Evolutionary conservation across 2,113 vertebrate genomes (phyloP).

Genomic region (Callorhinus ursinus): DNA sequence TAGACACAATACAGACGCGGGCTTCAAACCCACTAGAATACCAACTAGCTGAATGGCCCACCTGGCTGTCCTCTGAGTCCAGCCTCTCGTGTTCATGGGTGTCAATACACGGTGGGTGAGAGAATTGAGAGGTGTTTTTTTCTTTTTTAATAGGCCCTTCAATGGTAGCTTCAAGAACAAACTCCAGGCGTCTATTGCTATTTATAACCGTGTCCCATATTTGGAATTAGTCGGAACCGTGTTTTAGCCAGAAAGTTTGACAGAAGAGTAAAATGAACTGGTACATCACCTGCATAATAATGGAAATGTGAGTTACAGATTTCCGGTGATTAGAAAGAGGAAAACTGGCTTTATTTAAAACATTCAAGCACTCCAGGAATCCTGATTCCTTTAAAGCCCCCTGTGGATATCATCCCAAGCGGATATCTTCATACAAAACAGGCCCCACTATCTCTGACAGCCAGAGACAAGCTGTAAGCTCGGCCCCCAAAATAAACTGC

Average conservation of each 20-base stretch:
- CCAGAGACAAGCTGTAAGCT: background rate
- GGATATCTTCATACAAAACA: background rate
- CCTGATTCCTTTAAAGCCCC: background rate
- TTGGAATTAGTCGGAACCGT: constrained; percentile 30
- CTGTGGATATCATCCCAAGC: background rate
- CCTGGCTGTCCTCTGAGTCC: background rate
- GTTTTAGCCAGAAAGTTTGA: constrained; percentile 22
- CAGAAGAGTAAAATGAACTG: constrained; percentile 24
- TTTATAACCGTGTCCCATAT: background rate
- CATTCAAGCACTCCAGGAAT: background rate
- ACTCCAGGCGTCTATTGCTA: constrained; percentile 8
- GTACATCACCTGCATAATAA: background rate
- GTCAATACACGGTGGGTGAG: background rate
- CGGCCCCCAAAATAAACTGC: background rate
- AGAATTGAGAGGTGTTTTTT: background rate
- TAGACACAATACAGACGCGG: background rate
- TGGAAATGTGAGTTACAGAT: constrained; percentile 8
- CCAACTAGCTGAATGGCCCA: background rate
- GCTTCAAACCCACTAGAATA: background rate
- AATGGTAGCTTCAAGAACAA: background rate
- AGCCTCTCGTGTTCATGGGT: background rate
- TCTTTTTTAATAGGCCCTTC: background rate
- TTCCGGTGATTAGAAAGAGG: background rate
- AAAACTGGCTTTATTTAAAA: constrained; percentile 9
- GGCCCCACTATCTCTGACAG: background rate